Conservation (phyloP, 2,113 vertebrate genomes). For the Aphyosemion australe region DNA sequence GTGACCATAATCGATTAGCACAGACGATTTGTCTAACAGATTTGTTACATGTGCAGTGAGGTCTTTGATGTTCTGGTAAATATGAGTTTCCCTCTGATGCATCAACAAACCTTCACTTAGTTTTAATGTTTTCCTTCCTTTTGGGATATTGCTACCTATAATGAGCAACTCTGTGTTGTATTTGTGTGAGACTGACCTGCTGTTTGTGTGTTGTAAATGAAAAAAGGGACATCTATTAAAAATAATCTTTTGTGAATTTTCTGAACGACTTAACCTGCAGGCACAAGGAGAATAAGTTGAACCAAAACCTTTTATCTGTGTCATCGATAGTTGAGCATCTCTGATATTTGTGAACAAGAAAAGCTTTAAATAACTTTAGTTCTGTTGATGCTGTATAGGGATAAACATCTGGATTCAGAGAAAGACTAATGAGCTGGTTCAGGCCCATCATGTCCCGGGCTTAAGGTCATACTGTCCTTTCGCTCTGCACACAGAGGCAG, state of each 20-base stretch:
- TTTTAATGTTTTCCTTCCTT: no score
- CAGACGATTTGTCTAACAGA: background rate
- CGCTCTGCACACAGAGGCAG: conserved; percentile 30
- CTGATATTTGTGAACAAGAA: conserved; percentile 1
- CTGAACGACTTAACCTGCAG: no score
- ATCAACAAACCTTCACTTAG: background rate
- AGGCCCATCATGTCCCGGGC: conserved; percentile 8
- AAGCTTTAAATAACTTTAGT: background rate
- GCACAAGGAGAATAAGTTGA: no score
- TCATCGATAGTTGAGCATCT: conserved; percentile 14
- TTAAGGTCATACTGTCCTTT: conserved; percentile 56
- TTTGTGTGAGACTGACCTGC: no score
- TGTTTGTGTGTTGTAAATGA: no score
- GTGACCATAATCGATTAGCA: background rate
- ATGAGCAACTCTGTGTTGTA: no score
- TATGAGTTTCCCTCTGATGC: background rate
- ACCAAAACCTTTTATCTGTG: no score
- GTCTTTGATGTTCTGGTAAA: background rate
- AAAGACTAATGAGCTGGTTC: conserved; percentile 27
- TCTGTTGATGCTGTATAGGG: background rate
- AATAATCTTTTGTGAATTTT: no score
- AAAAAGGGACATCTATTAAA: no score
- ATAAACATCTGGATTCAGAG: conserved; percentile 17
- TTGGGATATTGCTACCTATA: no score
- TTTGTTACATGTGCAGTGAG: background rate